phyloP scores from a whole-genome alignment of 2,113 vertebrate genomes.

The Mandrillus leucophaeus region DNA sequence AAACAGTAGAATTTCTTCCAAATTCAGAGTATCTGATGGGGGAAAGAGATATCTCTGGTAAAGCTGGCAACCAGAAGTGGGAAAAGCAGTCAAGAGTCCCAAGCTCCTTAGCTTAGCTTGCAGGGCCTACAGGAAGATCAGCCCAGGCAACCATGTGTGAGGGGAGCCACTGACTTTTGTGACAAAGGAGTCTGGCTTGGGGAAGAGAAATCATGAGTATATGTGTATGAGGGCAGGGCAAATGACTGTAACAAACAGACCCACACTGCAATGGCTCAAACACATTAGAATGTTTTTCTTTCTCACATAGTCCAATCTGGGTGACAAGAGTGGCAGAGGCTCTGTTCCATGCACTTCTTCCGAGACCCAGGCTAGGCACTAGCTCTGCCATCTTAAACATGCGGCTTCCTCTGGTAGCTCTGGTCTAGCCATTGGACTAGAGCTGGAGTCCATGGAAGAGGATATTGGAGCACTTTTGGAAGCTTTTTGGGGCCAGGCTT shows the following conservation, averaged over 20 bases:
- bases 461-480: neutral
- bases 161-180: neutral
- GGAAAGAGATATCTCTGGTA: neutral
- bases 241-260: neutral
- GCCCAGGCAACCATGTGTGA: neutral
- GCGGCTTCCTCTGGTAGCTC: neutral
- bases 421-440: neutral
- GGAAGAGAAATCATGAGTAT: neutral
- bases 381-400: neutral
- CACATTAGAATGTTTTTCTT: neutral
- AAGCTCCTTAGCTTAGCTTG: neutral
- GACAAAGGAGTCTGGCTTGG: neutral
- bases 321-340: fast-evolving
- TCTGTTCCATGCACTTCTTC: neutral
- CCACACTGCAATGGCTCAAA: neutral
- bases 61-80: neutral
- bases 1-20: neutral
- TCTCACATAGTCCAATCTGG: neutral
- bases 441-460: neutral
- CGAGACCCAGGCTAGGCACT: neutral
- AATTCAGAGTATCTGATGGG: neutral
- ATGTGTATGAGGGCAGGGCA: neutral
- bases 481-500: neutral
- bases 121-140: neutral
- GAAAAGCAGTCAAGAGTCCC: neutral